Conservation (phyloP, 2,113 vertebrate genomes). For the Sinocyclocheilus rhinocerous region DNA sequence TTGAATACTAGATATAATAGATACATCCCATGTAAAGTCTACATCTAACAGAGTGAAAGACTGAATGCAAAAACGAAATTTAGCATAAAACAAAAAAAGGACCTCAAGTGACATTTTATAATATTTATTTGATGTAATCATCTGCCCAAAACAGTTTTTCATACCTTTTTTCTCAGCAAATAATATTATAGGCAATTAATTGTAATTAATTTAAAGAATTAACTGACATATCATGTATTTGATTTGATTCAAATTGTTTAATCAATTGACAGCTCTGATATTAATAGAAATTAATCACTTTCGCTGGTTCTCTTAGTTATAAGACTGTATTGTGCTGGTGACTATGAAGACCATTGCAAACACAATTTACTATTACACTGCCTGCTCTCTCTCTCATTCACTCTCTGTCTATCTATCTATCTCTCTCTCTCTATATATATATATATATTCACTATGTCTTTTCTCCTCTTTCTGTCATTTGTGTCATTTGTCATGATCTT, state of each 20-base stretch:
- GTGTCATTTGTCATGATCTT: background rate
- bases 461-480: constrained; percentile 1
- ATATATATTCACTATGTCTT: background rate
- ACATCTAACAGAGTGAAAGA: background rate
- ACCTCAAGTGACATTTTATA: background rate
- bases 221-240: background rate
- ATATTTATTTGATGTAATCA: background rate
- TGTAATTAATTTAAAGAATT: no score
- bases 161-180: background rate
- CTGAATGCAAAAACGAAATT: background rate
- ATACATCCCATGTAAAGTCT: background rate
- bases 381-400: background rate
- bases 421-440: no score
- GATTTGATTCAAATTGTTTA: background rate
- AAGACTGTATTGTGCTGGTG: constrained; percentile 28
- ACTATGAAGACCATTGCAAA: background rate
- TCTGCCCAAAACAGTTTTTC: background rate
- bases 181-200: background rate
- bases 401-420: background rate
- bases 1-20: background rate
- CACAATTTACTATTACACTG: background rate
- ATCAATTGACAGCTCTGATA: background rate
- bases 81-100: no score
- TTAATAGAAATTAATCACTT: background rate
- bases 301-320: constrained; percentile 2